Base-by-base conservation (phyloP, 2,113 vertebrate species). In the Megaceryle torquata region DNA sequence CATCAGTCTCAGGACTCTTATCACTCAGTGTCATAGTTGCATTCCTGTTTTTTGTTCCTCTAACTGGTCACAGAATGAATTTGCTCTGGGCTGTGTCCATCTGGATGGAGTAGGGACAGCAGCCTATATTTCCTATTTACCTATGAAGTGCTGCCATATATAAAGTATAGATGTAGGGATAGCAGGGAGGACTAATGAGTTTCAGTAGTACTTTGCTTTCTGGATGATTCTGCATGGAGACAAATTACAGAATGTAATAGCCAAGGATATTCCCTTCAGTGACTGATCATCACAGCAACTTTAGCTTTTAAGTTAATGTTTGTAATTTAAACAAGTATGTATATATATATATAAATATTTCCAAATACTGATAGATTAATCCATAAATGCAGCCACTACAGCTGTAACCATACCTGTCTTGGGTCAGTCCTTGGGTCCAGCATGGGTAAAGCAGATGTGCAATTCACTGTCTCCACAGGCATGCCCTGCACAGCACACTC, bases 21-120 rank as follows among this genome's bases (percentile, higher is more conserved):
- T 7, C 6, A 19, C 17, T 31, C 21, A 4, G 1, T 1, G 3
- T 22, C 59, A 67, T 3, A 56, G 31, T 8, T 1, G 2, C 8
- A 2, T 72, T 61, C 50, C 37, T 15, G 9, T 33, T 56, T 26
- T 79, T 51, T 61, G 28, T 65, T 69, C 31, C 17, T 19, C 35
- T 59, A 29, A 18, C 22, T 39, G 33, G 29, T 31, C 9, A 3
- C 37, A 26, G 74, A 71, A 65, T n/a, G 2, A 29, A n/a, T 64
- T 63, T 78, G 46, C 24, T 86, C 67, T 54, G 22, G 22, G 26
- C 37, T 53, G 17, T 65, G 11, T 11, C 20, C 37, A 11, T 15
- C 15, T 33, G 54, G 19, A 70, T 15, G 11, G 48, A 41, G n/a
- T 33, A 64, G 24, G 28, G 4, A n/a, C 33, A 59, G 31, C 4